Conservation (phyloP, 2,113 vertebrate species). For the Hippocampus comes region DNA sequence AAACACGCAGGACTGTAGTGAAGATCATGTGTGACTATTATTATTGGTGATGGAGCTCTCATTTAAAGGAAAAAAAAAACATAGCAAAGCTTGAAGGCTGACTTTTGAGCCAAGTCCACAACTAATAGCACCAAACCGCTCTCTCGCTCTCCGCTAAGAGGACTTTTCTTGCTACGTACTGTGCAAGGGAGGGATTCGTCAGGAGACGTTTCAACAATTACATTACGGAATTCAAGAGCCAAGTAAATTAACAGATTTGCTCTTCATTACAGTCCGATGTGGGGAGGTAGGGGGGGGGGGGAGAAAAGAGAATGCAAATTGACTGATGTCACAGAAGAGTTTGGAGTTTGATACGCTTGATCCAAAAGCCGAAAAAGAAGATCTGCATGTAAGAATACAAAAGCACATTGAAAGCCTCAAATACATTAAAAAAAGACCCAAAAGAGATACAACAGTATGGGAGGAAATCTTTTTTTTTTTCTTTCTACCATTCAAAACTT, state of each 20-base stretch:
- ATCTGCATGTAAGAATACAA: slow-evolving; percentile 65
- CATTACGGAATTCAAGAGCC: neutral
- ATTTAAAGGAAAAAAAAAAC: neutral
- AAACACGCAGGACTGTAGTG: slow-evolving; percentile 8
- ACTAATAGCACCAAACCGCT: neutral
- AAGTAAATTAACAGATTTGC: neutral
- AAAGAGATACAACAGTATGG: slow-evolving; percentile 39
- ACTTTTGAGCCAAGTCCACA: neutral
- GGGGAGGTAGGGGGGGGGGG: too few species aligned
- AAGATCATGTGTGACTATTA: neutral
- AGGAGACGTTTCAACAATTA: neutral
- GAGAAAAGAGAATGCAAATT: slow-evolving; percentile 34
- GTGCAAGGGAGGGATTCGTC: neutral
- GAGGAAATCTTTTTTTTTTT: slow-evolving; percentile 30
- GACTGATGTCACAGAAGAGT: slow-evolving; percentile 65
- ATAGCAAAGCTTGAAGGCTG: neutral
- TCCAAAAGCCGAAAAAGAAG: slow-evolving; percentile 48
- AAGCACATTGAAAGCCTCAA: slow-evolving; percentile 53
- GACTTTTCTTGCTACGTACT: neutral
- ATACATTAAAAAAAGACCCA: slow-evolving; percentile 28
- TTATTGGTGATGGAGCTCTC: neutral
- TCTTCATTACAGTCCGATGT: slow-evolving; percentile 3
- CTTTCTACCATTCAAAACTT: slow-evolving; percentile 43
- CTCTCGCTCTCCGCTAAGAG: neutral
- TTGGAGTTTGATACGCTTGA: slow-evolving; percentile 51